Evolutionary conservation across 2,797 vertebrate species (phyloP).

Genomic region (Brachymystax lenok): DNA sequence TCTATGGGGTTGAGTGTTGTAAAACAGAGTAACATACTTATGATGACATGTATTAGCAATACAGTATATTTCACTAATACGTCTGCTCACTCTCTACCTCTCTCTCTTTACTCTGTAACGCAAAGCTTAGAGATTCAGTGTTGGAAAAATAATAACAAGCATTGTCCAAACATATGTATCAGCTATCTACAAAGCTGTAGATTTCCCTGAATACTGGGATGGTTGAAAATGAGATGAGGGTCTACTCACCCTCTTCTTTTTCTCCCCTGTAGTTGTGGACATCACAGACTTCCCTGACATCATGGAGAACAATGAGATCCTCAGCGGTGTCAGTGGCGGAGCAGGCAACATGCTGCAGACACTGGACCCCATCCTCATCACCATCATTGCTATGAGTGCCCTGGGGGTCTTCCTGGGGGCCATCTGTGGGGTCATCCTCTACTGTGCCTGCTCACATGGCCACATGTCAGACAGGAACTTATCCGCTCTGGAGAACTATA

Average conservation of each 20-base stretch:
- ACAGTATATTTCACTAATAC: too few species aligned
- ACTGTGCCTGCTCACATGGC: conserved; percentile 95
- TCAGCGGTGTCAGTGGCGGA: conserved; percentile 67
- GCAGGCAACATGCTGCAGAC: conserved; percentile 94
- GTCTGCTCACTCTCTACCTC: background rate
- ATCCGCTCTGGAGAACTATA: conserved; percentile 98
- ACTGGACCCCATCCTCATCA: conserved; percentile 96
- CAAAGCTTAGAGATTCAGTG: conserved; percentile 63
- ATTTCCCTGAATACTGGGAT: background rate
- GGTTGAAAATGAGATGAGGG: background rate
- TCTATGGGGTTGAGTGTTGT: too few species aligned
- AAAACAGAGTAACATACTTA: too few species aligned
- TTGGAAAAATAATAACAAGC: too few species aligned
- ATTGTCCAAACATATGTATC: too few species aligned
- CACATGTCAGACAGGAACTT: conserved; percentile 96
- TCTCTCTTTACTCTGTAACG: conserved; percentile 15
- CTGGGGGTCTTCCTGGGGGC: conserved; percentile 95
- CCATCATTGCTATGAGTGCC: conserved; percentile 99
- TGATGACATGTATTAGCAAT: too few species aligned
- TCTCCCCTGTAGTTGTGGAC: conserved; percentile 70
- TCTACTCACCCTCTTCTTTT: background rate
- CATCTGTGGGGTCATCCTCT: conserved; percentile 95
- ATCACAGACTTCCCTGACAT: conserved; percentile 81
- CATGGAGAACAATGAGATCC: conserved; percentile 73
- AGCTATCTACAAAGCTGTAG: background rate